Base-by-base conservation (phyloP, 2,888 invertebrate genomes). In the Epirrhoe alternata region DNA sequence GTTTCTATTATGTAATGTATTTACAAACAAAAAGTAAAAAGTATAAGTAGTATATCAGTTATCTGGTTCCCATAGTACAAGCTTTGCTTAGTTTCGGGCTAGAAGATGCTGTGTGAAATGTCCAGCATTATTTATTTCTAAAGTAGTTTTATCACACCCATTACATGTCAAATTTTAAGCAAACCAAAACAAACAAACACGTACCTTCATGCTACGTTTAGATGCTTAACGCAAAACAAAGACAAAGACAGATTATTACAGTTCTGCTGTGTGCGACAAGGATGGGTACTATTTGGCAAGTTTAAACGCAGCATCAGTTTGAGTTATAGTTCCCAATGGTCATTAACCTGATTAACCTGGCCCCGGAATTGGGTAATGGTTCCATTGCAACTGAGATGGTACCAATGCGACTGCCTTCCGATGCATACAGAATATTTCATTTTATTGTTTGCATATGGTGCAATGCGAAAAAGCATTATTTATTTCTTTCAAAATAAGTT, bases 391-490 rank as follows among this genome's bases (percentile, higher is more conserved):
- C 31, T 16, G 16, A 47, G 33, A 47, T n/a, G 56, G 31, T 33
- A 14, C 33, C 14, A 14, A 45, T 45, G 54, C 33, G 16, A 24
- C 54, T 42, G 38, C 8, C 16, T 17, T n/a, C 38, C 30, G 38
- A 42, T n/a, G 42, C 42, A 42, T 24, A 45, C n/a, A n/a, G 30
- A 30, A 47, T 24, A 30, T 45, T 47, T 14, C 16, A 12, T 16
- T 57, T 31, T 47, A 56, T 56, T 38, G 24, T n/a, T 56, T n/a
- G 42, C 24, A 2, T 55, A 1, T 10, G 30, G n/a, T 42, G 56
- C 56, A 57, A 47, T 57, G 47, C 10, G 56, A 57, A 47, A 14
- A 47, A 5, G 47, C 56, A 57, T 31, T 49, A 1, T 49, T 49
- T 49, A 24, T 24, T 24, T 24, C 24, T 24, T 3, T 2, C 24